Base-by-base conservation (phyloP, 1,140 invertebrate genomes). In the Chironomus tepperi region DNA sequence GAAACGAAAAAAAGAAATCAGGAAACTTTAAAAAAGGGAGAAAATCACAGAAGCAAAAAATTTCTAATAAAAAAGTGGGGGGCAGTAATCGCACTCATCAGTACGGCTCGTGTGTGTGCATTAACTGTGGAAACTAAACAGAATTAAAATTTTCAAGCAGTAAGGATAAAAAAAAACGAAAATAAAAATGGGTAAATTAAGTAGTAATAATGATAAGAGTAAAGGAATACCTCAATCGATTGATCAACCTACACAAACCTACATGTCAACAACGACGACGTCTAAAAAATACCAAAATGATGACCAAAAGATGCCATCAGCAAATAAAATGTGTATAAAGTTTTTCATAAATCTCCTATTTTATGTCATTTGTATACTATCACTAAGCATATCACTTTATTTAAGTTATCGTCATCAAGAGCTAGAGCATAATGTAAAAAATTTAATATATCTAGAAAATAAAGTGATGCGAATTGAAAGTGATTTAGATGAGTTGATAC, bases 301-400 rank as follows among this genome's bases (percentile, higher is more conserved):
- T 70, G 65, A 70, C 65, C 65, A 70, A 70, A 70, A 70, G 47
- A 57, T n/a, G 65, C 65, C 65, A 70, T 70, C 65, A n/a, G n/a
- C 47, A 15, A 57, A n/a, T n/a, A 70, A 70, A 70, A 18, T 70
- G 8, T 70, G 65, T 70, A 70, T 70, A 70, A 70, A 70, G 19
- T 70, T 70, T 18, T 16, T 70, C 65, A 70, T 70, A 19, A 70
- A 70, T 21, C 65, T 70, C 10, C 65, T 70, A 70, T 21, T 70
- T 70, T 70, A 70, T 70, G 65, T 70, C 65, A 70, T 70, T 21
- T 70, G 65, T 70, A 70, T 70, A 70, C 65, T 70, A 70, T 70
- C 65, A 12, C 16, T 70, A 70, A 70, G 65, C 65, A 70, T 70
- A 70, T 70, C 65, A 21, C 19, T 70, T 9, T 70, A 70, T 70